Base-by-base conservation (phyloP, 2,113 vertebrate species). In the Orthochromis malagaraziensis region DNA sequence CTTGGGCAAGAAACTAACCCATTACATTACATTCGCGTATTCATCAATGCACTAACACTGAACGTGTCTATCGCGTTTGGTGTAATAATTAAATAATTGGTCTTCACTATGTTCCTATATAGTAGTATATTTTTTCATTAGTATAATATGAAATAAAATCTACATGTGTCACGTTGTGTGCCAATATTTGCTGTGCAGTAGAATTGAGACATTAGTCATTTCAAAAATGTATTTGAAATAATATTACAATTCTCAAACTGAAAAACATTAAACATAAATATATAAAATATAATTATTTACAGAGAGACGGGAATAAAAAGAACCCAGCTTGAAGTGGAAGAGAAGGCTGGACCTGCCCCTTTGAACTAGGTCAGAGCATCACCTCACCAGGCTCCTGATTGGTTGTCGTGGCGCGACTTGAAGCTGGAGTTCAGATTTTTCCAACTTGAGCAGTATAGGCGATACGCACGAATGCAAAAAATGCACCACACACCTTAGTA, bases 401-500 rank as follows among this genome's bases (percentile, higher is more conserved):
- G 47, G 47, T 49, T 49, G 16, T 49, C 45, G 16, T 7, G 16
- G 16, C 47, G 4, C 1, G 2, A 49, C 47, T 49, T 49, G 16
- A 49, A 17, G 47, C 16, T 49, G 16, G 47, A 49, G 7, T 49
- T 49, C 4, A 49, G 47, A 49, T 49, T 49, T 49, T 17, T 49
- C 45, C 45, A 17, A 49, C 45, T 49, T 1, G 2, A 49, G 47
- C 47, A 5, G 0, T 49, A 49, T 8, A 49, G 7, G 7, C 4
- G 7, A 17, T 49, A 49, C 0, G 0, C 16, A 2, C 2, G 7
- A 47, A 47, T 9, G 47, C 1, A 49, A 16, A 49, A 17, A 49
- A 49, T 49, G 14, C 6, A 7, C 14, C 45, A 17, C 14, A 47
- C 14, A 47, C 14, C 4, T 14, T 16, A 16, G 45, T 16, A 47